Evolutionary conservation across 2,797 vertebrate species (phyloP).

Genomic region (Paramormyrops hopkinsi): DNA sequence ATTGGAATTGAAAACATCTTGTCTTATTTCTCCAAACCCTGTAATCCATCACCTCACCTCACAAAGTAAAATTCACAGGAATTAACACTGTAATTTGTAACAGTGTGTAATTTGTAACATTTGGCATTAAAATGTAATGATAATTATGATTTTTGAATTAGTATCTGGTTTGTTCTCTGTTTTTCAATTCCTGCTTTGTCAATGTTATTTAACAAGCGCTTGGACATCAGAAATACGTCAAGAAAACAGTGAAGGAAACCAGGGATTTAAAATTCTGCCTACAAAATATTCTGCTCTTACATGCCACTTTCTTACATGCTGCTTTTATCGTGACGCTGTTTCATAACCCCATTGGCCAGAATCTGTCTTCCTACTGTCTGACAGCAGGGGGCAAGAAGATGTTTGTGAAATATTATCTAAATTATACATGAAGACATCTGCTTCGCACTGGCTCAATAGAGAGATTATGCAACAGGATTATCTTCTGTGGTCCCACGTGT

Average conservation of each 20-base stretch:
- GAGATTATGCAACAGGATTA: background rate
- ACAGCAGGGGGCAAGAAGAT: background rate
- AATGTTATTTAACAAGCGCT: background rate
- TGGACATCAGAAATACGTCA: background rate
- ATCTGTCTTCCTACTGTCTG: constrained; percentile 20
- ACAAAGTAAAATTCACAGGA: background rate
- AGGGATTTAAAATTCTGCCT: background rate
- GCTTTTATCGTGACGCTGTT: background rate
- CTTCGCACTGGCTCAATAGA: constrained; percentile 5
- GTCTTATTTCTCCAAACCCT: background rate
- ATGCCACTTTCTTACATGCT: background rate
- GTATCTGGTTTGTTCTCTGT: background rate
- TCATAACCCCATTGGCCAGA: constrained; percentile 9
- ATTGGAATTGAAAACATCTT: background rate
- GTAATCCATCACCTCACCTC: background rate
- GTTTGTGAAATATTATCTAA: constrained; percentile 25
- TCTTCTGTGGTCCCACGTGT: background rate
- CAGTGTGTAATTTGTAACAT: background rate
- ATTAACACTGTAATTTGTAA: background rate
- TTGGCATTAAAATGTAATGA: background rate
- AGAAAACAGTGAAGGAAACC: background rate
- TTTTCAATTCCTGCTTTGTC: background rate
- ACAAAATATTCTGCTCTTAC: background rate
- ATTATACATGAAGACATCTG: constrained; percentile 23
- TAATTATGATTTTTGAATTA: background rate